Base-by-base conservation (phyloP, 2,888 invertebrate genomes). In the Agrochola circellaris region DNA sequence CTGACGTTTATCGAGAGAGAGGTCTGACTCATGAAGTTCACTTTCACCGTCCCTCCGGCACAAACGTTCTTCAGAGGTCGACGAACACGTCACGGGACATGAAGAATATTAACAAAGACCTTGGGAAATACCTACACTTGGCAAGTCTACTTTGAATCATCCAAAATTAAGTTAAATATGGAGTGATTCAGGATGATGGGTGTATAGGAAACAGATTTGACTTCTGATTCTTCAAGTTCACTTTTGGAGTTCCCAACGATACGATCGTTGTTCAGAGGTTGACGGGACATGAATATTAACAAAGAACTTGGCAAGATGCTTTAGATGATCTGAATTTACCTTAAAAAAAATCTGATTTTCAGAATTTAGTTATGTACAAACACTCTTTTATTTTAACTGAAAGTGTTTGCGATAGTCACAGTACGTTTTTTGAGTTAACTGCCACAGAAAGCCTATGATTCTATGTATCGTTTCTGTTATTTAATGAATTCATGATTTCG, bases 11-110 rank as follows among this genome's bases (percentile, higher is more conserved):
- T 93, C 87, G 90, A 92, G 93, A 93, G 92, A 93, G 93, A 91
- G 92, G 89, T 85, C 81, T 95, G 95, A 95, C 89, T 95, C 95
- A 95, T 90, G 91, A 86, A 89, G 89, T 93, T 95, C 92, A 95
- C 96, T 96, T 96, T 96, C 96, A 93, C 95, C 90, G 90, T 89
- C 87, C 91, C 93, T 77, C 66, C 73, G 72, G 60, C 45, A 64
- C 34, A n/a, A 73, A 71, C 69, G 64, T 67, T 71, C 65, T 70
- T 72, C 75, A 72, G 82, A 85, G 83, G 84, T 84, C 76, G 77
- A 75, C 38, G 75, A 64, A 73, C 81, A 88, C 83, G 75, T 78
- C 67, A 81, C 81, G 69, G 75, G 79, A 64, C 54, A 54, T 34
- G 69, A 72, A 61, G 71, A 68, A 84, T 61, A 54, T 58, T 71